Evolutionary conservation across 2,888 invertebrate species (phyloP).

Genomic region (Eristalis tenax): DNA sequence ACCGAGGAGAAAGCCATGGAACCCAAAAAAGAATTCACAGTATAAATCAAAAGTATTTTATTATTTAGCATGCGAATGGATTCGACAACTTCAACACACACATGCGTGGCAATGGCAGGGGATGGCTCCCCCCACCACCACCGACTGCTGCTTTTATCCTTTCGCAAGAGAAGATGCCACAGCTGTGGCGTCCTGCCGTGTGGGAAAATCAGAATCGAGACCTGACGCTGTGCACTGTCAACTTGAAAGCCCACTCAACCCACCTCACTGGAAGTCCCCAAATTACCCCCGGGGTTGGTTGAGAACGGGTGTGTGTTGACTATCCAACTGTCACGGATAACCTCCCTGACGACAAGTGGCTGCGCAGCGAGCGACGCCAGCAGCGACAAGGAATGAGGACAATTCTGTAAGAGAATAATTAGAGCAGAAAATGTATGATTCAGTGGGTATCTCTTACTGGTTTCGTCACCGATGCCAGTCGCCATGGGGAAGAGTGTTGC

Average conservation of each 20-base stretch:
- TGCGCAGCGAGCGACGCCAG: not conserved
- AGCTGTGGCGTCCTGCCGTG: conserved; percentile 32
- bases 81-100: conserved; percentile 18
- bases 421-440: conserved; percentile 71
- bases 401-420: conserved; percentile 67
- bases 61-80: conserved; percentile 58
- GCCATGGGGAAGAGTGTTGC: not conserved
- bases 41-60: conserved; percentile 66
- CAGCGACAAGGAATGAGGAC: conserved; percentile 47
- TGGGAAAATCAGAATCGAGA: conserved; percentile 52
- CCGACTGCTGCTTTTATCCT: conserved; percentile 3
- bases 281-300: conserved; percentile 62
- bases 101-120: not conserved
- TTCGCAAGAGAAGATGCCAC: conserved; percentile 28
- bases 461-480: conserved; percentile 48
- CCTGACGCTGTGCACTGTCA: conserved; percentile 43
- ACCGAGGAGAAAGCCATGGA: not conserved
- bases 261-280: conserved; percentile 34
- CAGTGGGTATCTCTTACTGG: conserved; percentile 52
- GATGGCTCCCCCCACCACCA: conserved; percentile 10
- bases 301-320: conserved; percentile 33
- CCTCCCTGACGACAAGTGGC: conserved; percentile 43
- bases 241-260: conserved; percentile 41
- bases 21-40: conserved; percentile 22
- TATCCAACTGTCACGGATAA: conserved; percentile 46